These are phyloP conservation scores for Linurgus olivaceus DNA, from an alignment of 2,797 vertebrate species.

Conservation along the genomic window DNA sequence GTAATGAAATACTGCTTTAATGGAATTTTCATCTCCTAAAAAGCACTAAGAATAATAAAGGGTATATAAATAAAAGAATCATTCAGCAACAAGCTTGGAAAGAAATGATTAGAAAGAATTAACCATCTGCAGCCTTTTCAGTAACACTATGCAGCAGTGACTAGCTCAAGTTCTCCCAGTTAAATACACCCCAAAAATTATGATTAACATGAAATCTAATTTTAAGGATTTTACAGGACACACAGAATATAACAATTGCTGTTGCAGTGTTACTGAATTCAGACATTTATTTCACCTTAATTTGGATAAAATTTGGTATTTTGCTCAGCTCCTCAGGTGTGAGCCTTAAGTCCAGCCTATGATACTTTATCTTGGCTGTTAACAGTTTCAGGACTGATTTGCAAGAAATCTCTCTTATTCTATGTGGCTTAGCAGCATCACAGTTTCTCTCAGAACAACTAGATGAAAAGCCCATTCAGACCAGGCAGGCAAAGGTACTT, in stretches of 20 bases:
- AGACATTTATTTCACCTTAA: background rate
- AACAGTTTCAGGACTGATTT: background rate
- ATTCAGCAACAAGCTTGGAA: background rate
- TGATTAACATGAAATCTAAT: background rate
- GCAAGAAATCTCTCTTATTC: background rate
- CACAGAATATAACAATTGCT: background rate
- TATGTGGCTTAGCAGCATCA: background rate
- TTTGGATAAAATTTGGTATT: background rate
- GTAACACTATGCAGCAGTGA: background rate
- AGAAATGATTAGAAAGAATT: background rate
- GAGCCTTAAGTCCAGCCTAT: background rate
- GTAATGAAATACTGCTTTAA: background rate
- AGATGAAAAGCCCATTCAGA: background rate
- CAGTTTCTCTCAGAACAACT: background rate
- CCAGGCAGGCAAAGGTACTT: slow-evolving; percentile 11
- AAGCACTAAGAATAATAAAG: background rate
- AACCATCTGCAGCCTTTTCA: background rate
- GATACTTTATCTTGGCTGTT: background rate
- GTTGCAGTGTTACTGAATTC: background rate
- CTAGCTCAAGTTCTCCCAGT: background rate
- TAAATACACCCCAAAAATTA: background rate
- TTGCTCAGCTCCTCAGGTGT: background rate
- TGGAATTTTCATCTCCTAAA: background rate
- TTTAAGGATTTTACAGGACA: background rate
- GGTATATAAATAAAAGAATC: background rate